These are phyloP conservation scores for Champsocephalus gunnari DNA, from an alignment of 2,797 vertebrate genomes.

Conservation along the genomic window DNA sequence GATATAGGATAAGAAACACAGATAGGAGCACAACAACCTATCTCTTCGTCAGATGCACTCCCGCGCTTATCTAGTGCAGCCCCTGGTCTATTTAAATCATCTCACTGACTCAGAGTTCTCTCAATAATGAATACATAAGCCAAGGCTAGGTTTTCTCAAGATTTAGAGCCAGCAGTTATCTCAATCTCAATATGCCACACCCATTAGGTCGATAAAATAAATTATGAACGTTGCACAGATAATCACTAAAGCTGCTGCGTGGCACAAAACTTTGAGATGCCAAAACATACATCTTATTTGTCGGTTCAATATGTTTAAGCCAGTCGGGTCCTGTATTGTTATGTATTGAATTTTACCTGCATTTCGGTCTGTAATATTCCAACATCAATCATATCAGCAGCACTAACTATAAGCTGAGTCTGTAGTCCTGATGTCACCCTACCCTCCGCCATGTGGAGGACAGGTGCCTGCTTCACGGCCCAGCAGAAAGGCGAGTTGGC, in stretches of 20 bases:
- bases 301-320: constrained; percentile 43
- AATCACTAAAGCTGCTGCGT: constrained; percentile 53
- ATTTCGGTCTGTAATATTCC: constrained; percentile 22
- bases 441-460: constrained; percentile 47
- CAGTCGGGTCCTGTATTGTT: constrained; percentile 10
- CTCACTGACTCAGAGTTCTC: constrained; percentile 54
- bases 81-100: constrained; percentile 62
- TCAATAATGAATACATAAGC: constrained; percentile 68
- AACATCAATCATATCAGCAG: constrained; percentile 29
- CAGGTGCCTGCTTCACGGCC: constrained; percentile 65
- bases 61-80: constrained; percentile 23
- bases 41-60: no score
- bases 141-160: constrained; percentile 58
- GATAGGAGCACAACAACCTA: no score
- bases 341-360: constrained; percentile 12
- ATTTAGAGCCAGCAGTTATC: constrained; percentile 64
- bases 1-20: no score
- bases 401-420: constrained; percentile 18
- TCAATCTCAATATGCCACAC: constrained; percentile 42
- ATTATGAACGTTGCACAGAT: constrained; percentile 54
- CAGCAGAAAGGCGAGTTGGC: constrained; percentile 64
- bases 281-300: constrained; percentile 26
- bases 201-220: constrained; percentile 52
- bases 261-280: constrained; percentile 38
- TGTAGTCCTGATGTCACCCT: constrained; percentile 27